Conservation (phyloP, 2,113 vertebrate genomes). For the Bagarius yarrelli region DNA sequence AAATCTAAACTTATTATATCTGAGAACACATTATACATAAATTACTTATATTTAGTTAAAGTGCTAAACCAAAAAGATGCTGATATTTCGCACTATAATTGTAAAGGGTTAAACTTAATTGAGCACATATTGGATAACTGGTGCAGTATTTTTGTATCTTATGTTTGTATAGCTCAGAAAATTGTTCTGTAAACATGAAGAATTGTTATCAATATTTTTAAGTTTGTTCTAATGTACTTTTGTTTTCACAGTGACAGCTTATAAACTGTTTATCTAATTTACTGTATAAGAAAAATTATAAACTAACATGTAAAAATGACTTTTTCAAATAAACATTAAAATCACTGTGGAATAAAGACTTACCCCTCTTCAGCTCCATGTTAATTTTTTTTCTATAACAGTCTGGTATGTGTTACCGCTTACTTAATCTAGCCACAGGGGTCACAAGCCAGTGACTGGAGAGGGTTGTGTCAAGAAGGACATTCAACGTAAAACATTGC, state of each 20-base stretch:
- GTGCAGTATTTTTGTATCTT: no score
- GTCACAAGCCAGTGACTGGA: no score
- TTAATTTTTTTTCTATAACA: background rate
- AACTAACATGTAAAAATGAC: background rate
- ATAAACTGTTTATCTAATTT: background rate
- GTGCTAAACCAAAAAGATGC: background rate
- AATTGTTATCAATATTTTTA: no score
- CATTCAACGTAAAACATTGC: no score
- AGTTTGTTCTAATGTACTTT: no score
- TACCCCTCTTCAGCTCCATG: background rate
- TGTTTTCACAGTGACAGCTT: no score
- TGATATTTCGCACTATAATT: background rate
- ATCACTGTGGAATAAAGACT: background rate
- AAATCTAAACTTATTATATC: background rate
- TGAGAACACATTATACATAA: background rate
- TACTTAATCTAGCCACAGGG: no score
- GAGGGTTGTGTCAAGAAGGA: no score
- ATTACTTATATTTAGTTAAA: background rate
- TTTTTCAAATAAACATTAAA: background rate
- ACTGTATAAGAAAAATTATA: background rate
- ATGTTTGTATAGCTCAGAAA: no score
- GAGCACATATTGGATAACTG: no score
- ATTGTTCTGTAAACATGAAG: no score
- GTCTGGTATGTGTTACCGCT: background rate
- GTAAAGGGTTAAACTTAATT: background rate